Conservation (phyloP, 1,140 invertebrate genomes). For the Brachionus calyciflorus region DNA sequence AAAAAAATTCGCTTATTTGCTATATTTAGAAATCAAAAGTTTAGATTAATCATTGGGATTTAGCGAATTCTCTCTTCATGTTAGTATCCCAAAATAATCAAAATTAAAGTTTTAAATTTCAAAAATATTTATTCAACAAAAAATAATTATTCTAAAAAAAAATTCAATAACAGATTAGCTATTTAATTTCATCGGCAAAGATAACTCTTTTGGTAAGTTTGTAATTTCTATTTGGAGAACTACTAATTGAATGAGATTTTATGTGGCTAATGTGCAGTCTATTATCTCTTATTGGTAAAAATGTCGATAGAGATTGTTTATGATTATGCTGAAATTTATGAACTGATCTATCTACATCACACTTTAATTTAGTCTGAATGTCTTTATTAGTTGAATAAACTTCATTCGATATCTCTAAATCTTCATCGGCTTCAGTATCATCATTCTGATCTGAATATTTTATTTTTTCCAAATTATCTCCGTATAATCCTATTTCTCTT, state of each 20-base stretch:
- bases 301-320: not conserved
- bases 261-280: not conserved
- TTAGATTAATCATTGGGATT: no score
- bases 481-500: not conserved
- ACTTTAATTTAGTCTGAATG: no score
- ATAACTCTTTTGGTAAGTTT: not conserved
- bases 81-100: no score
- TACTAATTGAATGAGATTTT: not conserved
- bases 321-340: slow-evolving; percentile 14
- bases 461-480: no score
- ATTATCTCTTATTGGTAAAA: not conserved
- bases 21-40: no score
- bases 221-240: not conserved
- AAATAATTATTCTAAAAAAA: not conserved
- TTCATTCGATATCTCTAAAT: slow-evolving; percentile 8
- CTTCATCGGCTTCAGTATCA: not conserved
- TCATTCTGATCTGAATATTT: not conserved
- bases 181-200: slow-evolving; percentile 5
- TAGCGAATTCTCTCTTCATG: no score
- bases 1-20: no score
- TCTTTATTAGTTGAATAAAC: no score
- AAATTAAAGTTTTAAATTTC: not conserved
- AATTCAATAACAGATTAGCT: not conserved
- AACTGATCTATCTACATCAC: no score
- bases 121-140: not conserved